Evolutionary conservation across 1,140 invertebrate species (phyloP).

Genomic region (Neodiprion fabricii): DNA sequence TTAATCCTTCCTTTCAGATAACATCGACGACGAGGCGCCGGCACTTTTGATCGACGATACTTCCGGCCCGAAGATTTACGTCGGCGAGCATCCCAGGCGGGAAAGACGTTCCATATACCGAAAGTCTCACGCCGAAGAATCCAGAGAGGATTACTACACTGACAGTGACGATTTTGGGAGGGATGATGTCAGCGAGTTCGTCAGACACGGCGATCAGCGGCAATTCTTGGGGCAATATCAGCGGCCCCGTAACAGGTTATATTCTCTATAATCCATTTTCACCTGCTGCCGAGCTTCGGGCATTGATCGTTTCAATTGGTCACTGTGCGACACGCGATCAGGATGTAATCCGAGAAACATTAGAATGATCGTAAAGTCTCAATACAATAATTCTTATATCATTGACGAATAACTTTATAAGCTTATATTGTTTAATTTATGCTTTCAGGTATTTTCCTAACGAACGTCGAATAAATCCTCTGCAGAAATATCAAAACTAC

Average conservation of each 20-base stretch:
- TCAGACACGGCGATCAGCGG: constrained; percentile 19
- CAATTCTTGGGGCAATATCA: constrained; percentile 23
- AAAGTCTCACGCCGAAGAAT: constrained; percentile 28
- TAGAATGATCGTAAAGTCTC: too few species aligned
- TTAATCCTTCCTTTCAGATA: constrained; percentile 34
- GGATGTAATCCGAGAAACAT: too few species aligned
- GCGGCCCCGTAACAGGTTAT: constrained; percentile 22
- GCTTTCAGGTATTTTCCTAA: constrained; percentile 32
- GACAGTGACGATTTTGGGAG: constrained; percentile 8
- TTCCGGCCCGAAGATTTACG: constrained; percentile 34
- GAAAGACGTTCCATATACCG: constrained; percentile 33
- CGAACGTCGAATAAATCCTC: constrained; percentile 27
- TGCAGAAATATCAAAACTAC: constrained; percentile 30
- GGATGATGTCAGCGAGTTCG: constrained; percentile 19
- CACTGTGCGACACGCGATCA: too few species aligned
- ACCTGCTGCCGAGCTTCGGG: too few species aligned
- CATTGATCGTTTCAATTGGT: too few species aligned
- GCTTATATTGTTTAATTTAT: too few species aligned
- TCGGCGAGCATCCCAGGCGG: constrained; percentile 30
- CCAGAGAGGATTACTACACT: constrained; percentile 20
- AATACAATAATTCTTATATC: too few species aligned
- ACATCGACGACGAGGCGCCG: constrained; percentile 27
- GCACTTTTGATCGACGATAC: constrained; percentile 33
- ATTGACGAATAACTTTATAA: too few species aligned
- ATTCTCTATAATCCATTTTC: too few species aligned